These are phyloP conservation scores for Cricetomys ansorgei DNA, from an alignment of 2,113 vertebrate genomes.

Conservation along the genomic window DNA sequence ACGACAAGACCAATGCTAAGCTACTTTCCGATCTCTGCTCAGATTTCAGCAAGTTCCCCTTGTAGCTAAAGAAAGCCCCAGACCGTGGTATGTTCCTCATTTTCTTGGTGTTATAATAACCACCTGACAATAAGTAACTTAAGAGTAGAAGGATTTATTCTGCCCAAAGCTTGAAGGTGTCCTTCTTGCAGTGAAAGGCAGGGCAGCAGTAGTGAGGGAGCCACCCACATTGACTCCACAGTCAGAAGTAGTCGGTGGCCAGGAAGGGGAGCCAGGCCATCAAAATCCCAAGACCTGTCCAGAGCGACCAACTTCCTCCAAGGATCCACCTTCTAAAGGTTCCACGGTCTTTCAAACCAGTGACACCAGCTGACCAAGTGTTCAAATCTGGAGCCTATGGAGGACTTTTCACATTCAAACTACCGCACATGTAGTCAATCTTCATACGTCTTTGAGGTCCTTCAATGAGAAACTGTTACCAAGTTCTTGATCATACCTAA, in stretches of 20 bases:
- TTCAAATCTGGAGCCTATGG: not conserved
- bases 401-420: not conserved
- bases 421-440: accelerated
- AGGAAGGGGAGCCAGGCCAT: not conserved
- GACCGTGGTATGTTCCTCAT: too few relatives aligned
- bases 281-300: not conserved
- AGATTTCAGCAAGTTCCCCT: not conserved
- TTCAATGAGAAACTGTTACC: not conserved
- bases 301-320: not conserved
- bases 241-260: not conserved
- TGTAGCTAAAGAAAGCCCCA: not conserved
- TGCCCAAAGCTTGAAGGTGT: not conserved
- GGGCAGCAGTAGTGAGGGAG: not conserved
- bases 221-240: not conserved
- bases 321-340: not conserved
- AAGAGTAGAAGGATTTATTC: not conserved
- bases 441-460: too few relatives aligned
- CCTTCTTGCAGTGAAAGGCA: not conserved
- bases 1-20: not conserved
- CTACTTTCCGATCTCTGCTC: not conserved
- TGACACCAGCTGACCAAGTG: not conserved
- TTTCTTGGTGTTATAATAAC: not conserved
- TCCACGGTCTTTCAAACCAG: not conserved
- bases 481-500: not conserved
- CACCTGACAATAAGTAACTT: not conserved